phyloP scores from a whole-genome alignment of 2,113 vertebrate genomes.

The Ellobius talpinus region DNA sequence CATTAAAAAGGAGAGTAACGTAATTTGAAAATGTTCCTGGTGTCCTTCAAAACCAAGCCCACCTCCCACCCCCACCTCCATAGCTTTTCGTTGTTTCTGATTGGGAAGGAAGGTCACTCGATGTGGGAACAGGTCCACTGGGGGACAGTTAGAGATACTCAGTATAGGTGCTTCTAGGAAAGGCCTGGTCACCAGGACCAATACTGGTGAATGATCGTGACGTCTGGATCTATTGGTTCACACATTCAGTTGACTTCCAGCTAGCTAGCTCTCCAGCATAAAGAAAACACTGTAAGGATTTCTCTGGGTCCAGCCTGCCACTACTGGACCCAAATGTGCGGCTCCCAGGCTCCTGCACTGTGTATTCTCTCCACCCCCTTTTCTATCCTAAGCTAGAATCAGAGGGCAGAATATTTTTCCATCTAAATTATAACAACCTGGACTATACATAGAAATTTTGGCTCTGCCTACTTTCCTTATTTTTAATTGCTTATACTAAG shows the following conservation, averaged over 20 bases:
- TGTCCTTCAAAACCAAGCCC: background rate
- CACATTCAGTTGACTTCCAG: background rate
- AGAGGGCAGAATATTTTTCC: background rate
- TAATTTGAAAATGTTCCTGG: background rate
- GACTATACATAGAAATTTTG: background rate
- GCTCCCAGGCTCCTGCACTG: background rate
- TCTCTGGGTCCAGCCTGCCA: background rate
- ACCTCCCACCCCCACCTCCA: too few species aligned
- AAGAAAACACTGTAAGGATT: background rate
- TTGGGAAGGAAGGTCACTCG: background rate
- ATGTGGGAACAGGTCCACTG: background rate
- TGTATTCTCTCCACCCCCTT: background rate
- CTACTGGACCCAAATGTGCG: background rate
- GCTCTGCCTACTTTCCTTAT: background rate
- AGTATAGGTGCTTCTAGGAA: background rate
- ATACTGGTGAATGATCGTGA: background rate
- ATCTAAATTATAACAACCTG: background rate
- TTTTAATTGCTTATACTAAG: background rate
- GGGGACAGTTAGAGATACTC: too few species aligned
- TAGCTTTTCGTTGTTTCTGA: background rate
- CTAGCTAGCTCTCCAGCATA: background rate
- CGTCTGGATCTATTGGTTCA: background rate
- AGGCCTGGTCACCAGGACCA: background rate
- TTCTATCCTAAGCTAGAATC: background rate
- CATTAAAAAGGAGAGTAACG: background rate